Base-by-base conservation (phyloP, 1,140 invertebrate species). In the Frieseomelitta varia region DNA sequence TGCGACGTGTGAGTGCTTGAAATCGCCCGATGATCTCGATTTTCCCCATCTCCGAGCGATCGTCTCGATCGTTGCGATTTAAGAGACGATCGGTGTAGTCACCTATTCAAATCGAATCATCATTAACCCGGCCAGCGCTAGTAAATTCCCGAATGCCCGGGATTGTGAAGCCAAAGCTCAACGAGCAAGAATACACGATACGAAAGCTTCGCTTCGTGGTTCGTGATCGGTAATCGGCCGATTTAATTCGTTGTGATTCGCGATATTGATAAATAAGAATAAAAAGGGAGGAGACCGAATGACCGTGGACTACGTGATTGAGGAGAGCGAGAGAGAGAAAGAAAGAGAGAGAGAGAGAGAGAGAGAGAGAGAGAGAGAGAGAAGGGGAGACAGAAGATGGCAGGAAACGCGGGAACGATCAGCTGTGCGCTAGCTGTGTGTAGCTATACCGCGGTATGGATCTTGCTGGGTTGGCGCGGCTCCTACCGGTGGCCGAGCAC, bases 401-500 rank as follows among this genome's bases (percentile, higher is more conserved):
- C 58, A 81, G 58, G 72, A 71, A 39, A 81, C n/a, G 34, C 8
- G 6, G 34, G 47, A 30, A 67, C 47, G 78, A 14, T 68, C 47
- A 78, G 86, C 87, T 89, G 80, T 77, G 69, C 6, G 39, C 39
- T 39, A 39, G 39, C 39, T 4, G 39, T 39, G 39, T 39, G 39
- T 47, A 47, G 39, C 39, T 47, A 47, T 47, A 47, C 39, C 39
- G 39, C 39, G 39, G 39, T 87, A 85, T 87, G 81, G 85, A 91
- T 90, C 83, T 74, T 69, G 71, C 86, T 81, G 81, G 85, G 78
- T 84, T 83, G 86, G 63, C 69, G 81, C 84, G 67, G 73, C 80
- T 90, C 86, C 85, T 76, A 80, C 82, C 76, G 39, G 71, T 87
- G 72, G 51, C 67, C 39, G 71, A 68, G 47, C 87, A 84, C 91